Percentiles rank a stretch among this genome's conserved stretches.
Evolutionary conservation across 1,140 invertebrate species (phyloP).

Genomic region (Intoshia linei): DNA sequence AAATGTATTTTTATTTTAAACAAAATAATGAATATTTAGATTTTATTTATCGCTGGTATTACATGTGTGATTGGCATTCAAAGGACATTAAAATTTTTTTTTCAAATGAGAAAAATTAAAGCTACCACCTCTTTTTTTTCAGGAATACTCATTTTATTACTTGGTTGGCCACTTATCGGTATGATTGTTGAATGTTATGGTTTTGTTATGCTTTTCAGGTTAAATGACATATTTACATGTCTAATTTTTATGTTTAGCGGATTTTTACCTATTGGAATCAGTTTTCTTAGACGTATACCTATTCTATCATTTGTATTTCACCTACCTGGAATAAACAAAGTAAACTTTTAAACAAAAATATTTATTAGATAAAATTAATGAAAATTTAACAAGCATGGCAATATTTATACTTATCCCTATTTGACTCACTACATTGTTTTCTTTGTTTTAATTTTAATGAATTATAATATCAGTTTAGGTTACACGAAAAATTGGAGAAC

Average conservation of each 20-base stretch:
- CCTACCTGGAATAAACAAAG: constrained; percentile 29
- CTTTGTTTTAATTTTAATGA: too few relatives aligned
- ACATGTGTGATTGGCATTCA: constrained; percentile 77
- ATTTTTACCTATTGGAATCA: constrained; percentile 33
- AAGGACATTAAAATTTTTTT: constrained; percentile 80
- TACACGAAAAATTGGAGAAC: too few relatives aligned
- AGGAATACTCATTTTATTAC: constrained; percentile 60
- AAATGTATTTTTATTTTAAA: constrained; percentile 34
- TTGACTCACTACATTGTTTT: too few relatives aligned
- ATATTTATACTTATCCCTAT: too few relatives aligned
- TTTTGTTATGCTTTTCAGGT: constrained; percentile 32
- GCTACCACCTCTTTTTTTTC: constrained; percentile 64
- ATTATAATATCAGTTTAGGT: too few relatives aligned
- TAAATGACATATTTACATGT: constrained; percentile 6
- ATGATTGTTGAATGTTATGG: constrained; percentile 64
- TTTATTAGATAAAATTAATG: too few relatives aligned
- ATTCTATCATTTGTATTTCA: constrained; percentile 29
- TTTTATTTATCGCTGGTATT: constrained; percentile 67
- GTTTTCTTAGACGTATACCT: constrained; percentile 31
- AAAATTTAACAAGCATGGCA: too few relatives aligned
- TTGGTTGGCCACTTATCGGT: constrained; percentile 73
- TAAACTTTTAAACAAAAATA: too few relatives aligned
- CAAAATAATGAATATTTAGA: constrained; percentile 27
- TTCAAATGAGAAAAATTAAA: constrained; percentile 76
- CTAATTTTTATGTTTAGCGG: constrained; percentile 24